Evolutionary conservation across 2,888 invertebrate species (phyloP).

Genomic region (Ptychoptera contaminata): DNA sequence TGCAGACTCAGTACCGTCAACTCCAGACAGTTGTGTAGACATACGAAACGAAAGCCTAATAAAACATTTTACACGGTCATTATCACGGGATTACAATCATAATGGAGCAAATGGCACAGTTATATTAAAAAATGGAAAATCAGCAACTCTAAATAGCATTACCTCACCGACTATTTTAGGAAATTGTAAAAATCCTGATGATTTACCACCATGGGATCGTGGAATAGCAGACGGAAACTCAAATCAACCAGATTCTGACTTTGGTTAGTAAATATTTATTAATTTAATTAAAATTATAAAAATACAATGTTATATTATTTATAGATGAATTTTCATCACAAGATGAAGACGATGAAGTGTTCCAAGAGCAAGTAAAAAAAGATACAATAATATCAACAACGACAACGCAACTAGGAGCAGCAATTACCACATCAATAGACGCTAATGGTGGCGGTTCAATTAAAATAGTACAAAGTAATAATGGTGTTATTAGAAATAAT

Average conservation of each 20-base stretch:
- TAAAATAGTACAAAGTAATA: constrained; percentile 5
- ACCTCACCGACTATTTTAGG: too few relatives aligned
- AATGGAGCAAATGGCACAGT: too few relatives aligned
- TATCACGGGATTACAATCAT: too few relatives aligned
- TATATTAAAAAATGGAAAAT: too few relatives aligned
- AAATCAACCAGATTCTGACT: constrained; percentile 74
- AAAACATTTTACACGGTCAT: too few relatives aligned
- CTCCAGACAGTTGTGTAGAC: constrained; percentile 21
- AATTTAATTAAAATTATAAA: background rate
- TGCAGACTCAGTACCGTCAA: constrained; percentile 4
- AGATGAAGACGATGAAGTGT: constrained; percentile 41
- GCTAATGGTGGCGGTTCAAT: background rate
- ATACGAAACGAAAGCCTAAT: constrained; percentile 18
- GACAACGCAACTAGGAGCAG: constrained; percentile 12
- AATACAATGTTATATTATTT: constrained; percentile 16
- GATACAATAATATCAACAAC: too few relatives aligned
- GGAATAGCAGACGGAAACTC: constrained; percentile 58
- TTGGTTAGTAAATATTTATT: constrained; percentile 38
- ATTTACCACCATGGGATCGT: constrained; percentile 23
- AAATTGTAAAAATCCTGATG: constrained; percentile 5
- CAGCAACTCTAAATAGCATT: too few relatives aligned
- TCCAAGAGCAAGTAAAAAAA: too few relatives aligned
- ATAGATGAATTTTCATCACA: constrained; percentile 70
- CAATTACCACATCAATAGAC: background rate
- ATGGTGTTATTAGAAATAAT: background rate